Conservation (phyloP, 1,140 invertebrate species). For the Cotesia typhae region DNA sequence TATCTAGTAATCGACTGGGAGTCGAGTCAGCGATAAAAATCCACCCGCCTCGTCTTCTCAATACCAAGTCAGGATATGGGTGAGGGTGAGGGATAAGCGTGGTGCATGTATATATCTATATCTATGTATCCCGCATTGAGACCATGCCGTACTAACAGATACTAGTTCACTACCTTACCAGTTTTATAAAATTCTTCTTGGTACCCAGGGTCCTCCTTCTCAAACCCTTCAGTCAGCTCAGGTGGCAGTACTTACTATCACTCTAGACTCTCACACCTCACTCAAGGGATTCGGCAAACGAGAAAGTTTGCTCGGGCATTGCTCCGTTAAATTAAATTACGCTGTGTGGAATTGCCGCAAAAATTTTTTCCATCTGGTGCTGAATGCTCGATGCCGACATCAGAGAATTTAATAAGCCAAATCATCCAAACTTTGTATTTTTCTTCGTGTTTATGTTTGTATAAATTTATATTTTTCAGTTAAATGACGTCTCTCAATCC, state of each 20-base stretch:
- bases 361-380: slow-evolving; percentile 14
- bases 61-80: background rate
- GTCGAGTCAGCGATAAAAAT: slow-evolving; percentile 29
- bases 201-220: too few species aligned
- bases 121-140: background rate
- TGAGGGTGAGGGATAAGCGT: too few species aligned
- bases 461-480: background rate
- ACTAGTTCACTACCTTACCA: too few species aligned
- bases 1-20: slow-evolving; percentile 24
- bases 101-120: too few species aligned
- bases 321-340: slow-evolving; percentile 32
- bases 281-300: slow-evolving; percentile 28
- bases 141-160: too few species aligned
- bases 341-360: slow-evolving; percentile 19
- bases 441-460: background rate
- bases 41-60: slow-evolving; percentile 9
- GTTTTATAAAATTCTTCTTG: too few species aligned
- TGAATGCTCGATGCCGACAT: too few species aligned
- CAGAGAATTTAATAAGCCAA: slow-evolving; percentile 4
- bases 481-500: too few species aligned
- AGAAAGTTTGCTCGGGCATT: slow-evolving; percentile 25
- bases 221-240: too few species aligned
- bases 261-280: slow-evolving; percentile 15
- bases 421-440: background rate
- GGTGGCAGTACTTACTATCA: background rate